Percentiles rank a stretch among this genome's conserved stretches.
phyloP scores from a whole-genome alignment of 2,888 invertebrate species.

The Thyatira batis region DNA sequence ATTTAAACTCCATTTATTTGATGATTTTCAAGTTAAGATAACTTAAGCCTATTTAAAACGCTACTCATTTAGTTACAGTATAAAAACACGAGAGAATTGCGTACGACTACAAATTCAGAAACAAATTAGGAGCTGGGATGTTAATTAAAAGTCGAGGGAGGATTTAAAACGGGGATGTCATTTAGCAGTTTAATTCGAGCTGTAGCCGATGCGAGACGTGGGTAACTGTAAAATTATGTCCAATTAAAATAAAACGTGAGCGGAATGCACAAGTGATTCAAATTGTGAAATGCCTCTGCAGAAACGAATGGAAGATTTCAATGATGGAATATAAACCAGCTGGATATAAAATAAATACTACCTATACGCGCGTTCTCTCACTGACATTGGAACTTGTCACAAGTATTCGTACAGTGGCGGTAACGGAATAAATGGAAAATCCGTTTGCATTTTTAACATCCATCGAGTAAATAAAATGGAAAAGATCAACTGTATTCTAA shows the following conservation, averaged over 20 bases:
- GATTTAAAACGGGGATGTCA: constrained; percentile 17
- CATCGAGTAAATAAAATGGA: not conserved
- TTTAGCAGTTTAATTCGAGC: constrained; percentile 7
- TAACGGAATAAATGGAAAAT: not conserved
- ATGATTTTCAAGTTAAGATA: not conserved
- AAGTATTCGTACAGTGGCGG: not conserved
- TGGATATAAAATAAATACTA: too few species aligned
- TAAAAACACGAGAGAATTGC: constrained; percentile 16
- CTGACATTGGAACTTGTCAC: not conserved
- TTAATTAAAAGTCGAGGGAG: constrained; percentile 22
- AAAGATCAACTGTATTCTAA: too few species aligned
- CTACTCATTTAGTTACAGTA: not conserved
- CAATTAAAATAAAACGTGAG: constrained; percentile 7
- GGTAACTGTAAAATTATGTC: constrained; percentile 1
- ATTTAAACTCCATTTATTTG: not conserved
- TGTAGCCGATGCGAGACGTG: not conserved
- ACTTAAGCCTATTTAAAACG: not conserved
- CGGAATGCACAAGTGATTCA: not conserved
- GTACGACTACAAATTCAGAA: constrained; percentile 15
- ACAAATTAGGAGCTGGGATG: constrained; percentile 23
- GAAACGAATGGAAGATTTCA: not conserved
- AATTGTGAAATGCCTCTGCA: not conserved
- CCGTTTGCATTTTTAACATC: not conserved
- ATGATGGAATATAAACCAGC: not conserved
- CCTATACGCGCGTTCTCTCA: not conserved